Base-by-base conservation (phyloP, 2,113 vertebrate species). In the Australoheros scitulus region DNA sequence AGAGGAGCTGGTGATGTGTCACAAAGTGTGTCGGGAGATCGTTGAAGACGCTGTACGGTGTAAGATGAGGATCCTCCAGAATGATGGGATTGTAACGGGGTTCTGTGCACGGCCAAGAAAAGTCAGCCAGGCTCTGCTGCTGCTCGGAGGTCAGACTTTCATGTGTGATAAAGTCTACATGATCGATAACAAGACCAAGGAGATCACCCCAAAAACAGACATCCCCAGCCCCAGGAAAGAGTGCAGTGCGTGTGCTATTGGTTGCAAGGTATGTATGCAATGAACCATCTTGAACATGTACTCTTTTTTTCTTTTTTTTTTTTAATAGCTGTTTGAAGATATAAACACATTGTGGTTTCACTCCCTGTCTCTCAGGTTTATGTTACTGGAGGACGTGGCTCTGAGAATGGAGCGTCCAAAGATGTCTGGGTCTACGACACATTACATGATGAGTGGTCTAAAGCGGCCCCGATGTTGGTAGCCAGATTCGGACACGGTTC, bases 381-480 rank as follows among this genome's bases (percentile, higher is more conserved):
- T 1, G 96, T 97, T 59, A 97, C 96, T 0, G 96, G 96, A 6
- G 96, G 96, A 1, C 91, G 96, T 14, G 96, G 96, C 20, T 96
- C 96, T 34, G 96, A 97, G 80, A 97, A 97, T 1, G 96, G 96
- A 1, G 95, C 96, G 32, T 97, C 96, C 18, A 97, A 96, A 87
- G 96, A 97, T 11, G 96, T 97, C 41, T 97, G 96, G 96, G 96
- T 97, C 17, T 97, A 97, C 2, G 96, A 97, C 91, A 97, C 96
- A 0, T 87, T 97, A 41, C 96, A 97, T 2, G 96, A 97, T 3
- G 96, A 97, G 88, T 97, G 96, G 96, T 96, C 96, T 76, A 96
- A 96, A 90, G 96, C 96, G 0, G 94, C 96, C 0, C 95, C 94
- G 0, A 97, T 97, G 96, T 55, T 97, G 70, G 96, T 97, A 0